These are phyloP conservation scores for Candidula unifasciata DNA, from an alignment of 2,888 invertebrate genomes.

Conservation along the genomic window DNA sequence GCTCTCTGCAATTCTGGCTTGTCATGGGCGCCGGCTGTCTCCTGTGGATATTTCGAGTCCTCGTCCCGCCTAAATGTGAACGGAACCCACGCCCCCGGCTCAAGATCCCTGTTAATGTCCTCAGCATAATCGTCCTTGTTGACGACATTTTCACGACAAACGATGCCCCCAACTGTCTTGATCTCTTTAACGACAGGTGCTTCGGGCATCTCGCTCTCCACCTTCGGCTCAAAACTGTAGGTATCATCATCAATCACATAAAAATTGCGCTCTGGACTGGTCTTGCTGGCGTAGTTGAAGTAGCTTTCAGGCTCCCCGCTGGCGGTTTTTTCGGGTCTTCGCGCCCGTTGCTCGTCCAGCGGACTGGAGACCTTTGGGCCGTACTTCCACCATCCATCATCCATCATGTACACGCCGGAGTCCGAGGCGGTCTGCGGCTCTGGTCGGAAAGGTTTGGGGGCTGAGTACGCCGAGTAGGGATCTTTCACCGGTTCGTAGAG, in stretches of 20 bases:
- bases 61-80: slow-evolving; percentile 29
- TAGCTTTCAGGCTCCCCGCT: slow-evolving; percentile 26
- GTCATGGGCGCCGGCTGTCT: slow-evolving; percentile 3
- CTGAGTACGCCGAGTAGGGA: not conserved
- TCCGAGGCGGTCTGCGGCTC: not conserved
- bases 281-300: slow-evolving; percentile 21
- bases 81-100: slow-evolving; percentile 31
- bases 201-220: not conserved
- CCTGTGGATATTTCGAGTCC: not conserved
- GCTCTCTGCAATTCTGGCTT: not conserved
- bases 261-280: not conserved
- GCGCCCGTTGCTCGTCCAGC: not conserved
- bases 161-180: slow-evolving; percentile 43
- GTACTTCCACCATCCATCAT: slow-evolving; percentile 10
- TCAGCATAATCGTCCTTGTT: slow-evolving; percentile 50
- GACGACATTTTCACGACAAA: slow-evolving; percentile 43
- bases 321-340: not conserved
- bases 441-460: not conserved
- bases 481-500: not conserved
- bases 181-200: slow-evolving; percentile 20
- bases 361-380: not conserved
- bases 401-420: not conserved
- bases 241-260: not conserved
- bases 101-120: slow-evolving; percentile 44
- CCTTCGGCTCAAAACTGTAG: slow-evolving; percentile 7